Evolutionary conservation across 2,797 vertebrate species (phyloP), one percentile per base, ranked within the genome.

Genomic region (Apodemus agrarius): DNA sequence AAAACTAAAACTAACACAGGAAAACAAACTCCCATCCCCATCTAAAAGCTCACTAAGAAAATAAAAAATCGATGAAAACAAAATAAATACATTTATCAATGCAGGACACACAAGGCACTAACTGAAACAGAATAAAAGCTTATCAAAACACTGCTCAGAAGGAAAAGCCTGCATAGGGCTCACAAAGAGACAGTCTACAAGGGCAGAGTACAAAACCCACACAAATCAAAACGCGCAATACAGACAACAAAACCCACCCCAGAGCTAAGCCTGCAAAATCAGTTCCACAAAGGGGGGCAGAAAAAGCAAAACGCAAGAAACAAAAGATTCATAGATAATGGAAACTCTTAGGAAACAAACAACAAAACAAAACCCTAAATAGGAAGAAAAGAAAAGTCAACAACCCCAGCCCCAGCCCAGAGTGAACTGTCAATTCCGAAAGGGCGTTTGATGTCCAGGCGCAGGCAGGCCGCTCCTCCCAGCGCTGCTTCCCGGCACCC

Each of bases 401-500:
- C 76, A 84, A 81, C n/a, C 40, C 91, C 96, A 90, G 31, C 86
- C 92, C 90, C 76, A 92, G 46, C 79, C 52, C 4, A 21, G 95
- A 92, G 95, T 95, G 97, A 94, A 95, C 88, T 96, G 97, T 97
- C 96, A 97, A 37, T 97, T 96, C 90, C 96, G n/a, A 89, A 82
- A 92, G 91, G 69, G 97, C 95, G 89, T 95, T 96, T 94, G 94
- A 95, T 97, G 84, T 92, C 92, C 4, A 0, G 95, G 93, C 83
- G 59, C 37, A 0, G 57, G 46, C 95, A 91, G 96, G 97, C 97
- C 95, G 94, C 90, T 90, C 52, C 83, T 94, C 80, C 12, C 0
- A 83, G 93, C 40, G 72, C 80, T 37, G 91, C 93, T 83, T 91
- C 91, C 63, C 16, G 0, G 96, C 65, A 22, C 89, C 13, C 37